phyloP scores from a whole-genome alignment of 2,888 invertebrate species.

The Cephus pygmeus region DNA sequence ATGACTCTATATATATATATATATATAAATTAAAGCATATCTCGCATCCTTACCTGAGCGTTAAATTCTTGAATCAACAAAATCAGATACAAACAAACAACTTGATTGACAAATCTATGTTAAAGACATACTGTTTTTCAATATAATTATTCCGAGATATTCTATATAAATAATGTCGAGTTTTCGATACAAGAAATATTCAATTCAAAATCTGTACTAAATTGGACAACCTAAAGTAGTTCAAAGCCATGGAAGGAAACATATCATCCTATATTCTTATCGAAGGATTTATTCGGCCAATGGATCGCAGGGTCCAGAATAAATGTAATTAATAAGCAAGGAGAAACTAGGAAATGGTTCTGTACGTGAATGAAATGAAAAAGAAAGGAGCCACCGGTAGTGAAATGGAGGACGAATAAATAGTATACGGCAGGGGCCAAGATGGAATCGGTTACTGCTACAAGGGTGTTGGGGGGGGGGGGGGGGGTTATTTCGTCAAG shows the following conservation, averaged over 20 bases:
- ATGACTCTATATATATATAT: not conserved
- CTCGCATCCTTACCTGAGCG: not conserved
- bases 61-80: not conserved
- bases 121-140: not conserved
- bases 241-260: not conserved
- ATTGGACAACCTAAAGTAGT: not conserved
- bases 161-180: not conserved
- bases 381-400: not conserved
- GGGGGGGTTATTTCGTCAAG: conserved; percentile 12
- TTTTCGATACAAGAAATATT: not conserved
- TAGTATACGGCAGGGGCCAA: not conserved
- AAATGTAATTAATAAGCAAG: not conserved
- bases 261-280: not conserved
- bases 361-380: not conserved
- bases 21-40: not conserved
- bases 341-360: not conserved
- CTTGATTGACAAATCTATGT: not conserved
- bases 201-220: not conserved
- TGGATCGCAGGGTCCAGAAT: not conserved
- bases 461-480: not conserved
- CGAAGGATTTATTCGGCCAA: not conserved
- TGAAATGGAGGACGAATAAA: not conserved
- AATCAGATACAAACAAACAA: not conserved
- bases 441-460: conserved; percentile 9
- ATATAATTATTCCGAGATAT: too few relatives aligned